Conservation (phyloP, 2,797 vertebrate genomes). For the Gouania willdenowi region DNA sequence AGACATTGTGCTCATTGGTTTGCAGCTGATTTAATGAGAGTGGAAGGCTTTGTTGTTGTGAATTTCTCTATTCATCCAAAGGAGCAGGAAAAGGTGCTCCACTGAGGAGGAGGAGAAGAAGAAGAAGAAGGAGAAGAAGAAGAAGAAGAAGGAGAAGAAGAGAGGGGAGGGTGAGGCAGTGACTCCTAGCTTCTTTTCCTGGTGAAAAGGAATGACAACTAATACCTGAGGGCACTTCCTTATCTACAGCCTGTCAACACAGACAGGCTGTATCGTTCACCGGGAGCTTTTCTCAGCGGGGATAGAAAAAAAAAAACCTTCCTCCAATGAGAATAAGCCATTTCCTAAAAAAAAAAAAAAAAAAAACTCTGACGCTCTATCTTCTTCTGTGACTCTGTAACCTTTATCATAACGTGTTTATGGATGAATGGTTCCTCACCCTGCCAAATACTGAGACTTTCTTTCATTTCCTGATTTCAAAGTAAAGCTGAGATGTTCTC, state of each 20-base stretch:
- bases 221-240: constrained; percentile 85
- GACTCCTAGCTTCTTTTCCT: constrained; percentile 66
- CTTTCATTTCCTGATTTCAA: constrained; percentile 74
- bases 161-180: constrained; percentile 46
- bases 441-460: constrained; percentile 48
- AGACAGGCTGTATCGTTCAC: constrained; percentile 83
- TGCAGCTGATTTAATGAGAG: constrained; percentile 79
- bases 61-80: constrained; percentile 81
- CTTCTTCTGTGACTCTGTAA: constrained; percentile 59
- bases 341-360: constrained; percentile 55
- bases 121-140: constrained; percentile 41
- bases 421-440: constrained; percentile 58
- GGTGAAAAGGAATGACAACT: constrained; percentile 84
- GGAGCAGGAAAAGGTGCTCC: constrained; percentile 75
- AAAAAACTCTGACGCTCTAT: constrained; percentile 62
- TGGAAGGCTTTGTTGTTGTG: constrained; percentile 81
- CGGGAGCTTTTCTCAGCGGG: constrained; percentile 72
- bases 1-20: constrained; percentile 72
- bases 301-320: constrained; percentile 50
- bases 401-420: constrained; percentile 64
- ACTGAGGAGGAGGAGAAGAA: constrained; percentile 46
- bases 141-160: no score
- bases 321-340: constrained; percentile 68
- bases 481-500: constrained; percentile 66
- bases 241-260: constrained; percentile 90